Base-by-base conservation (phyloP, 1,140 invertebrate genomes). In the Neelides sp. region DNA sequence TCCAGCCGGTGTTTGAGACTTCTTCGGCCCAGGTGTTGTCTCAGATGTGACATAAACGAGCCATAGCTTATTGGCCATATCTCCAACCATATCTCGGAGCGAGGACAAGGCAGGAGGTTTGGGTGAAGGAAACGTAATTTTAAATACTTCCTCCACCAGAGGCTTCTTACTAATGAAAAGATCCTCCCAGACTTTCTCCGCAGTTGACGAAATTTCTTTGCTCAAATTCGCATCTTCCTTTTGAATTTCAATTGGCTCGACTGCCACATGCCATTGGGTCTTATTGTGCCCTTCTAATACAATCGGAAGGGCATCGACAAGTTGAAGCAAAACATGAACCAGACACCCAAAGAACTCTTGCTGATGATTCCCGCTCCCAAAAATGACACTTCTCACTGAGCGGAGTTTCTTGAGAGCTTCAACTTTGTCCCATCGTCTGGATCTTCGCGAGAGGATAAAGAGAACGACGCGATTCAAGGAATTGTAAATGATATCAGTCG, bases 91-190 rank as follows among this genome's bases (percentile, higher is more conserved):
- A 54, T 89, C 87, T 39, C 88, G 72, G 2, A 92, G 79, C 2
- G 73, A 65, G 3, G 75, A 69, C 20, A 94, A 70, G 64, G 90
- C 84, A 44, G 71, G 71, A 79, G 55, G 80, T 81, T 27, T 73
- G 72, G 13, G 73, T 66, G 13, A 85, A 78, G 32, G 73, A 4
- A 94, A 70, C 23, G 80, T 82, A 10, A 88, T 79, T 71, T 94
- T 93, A 64, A 95, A 95, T 36, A 92, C 82, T 64, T 91, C 85
- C 64, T 91, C 85, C 46, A 90, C 87, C 2, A 93, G 87, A 0
- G 89, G 88, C 69, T 97, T 96, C 65, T 97, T 98, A 62, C 82
- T 89, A 1, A 90, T 81, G 64, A 95, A 98, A 5, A 98, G 68
- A 68, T 97, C 92, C 62, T 95, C 90, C 94, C 94, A 98, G 1